Conservation (phyloP, 2,113 vertebrate species). For the Potamarius usumacintae region DNA sequence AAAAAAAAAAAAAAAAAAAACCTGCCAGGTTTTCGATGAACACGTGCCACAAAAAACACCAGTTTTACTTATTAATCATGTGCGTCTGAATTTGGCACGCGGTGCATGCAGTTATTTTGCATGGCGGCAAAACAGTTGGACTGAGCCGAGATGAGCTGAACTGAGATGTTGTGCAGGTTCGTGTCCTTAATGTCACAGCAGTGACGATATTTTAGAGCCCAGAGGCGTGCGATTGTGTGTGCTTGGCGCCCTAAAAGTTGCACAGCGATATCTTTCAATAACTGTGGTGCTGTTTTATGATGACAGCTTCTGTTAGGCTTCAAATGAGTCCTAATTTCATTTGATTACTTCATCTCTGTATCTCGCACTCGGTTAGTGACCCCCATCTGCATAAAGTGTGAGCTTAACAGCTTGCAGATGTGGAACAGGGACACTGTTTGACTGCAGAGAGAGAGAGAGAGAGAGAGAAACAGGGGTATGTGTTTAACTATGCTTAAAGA, state of each 20-base stretch:
- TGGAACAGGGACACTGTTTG: slow-evolving; percentile 56
- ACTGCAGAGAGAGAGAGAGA: slow-evolving; percentile 22
- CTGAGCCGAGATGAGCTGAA: slow-evolving; percentile 40
- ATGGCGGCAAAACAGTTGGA: slow-evolving; percentile 43
- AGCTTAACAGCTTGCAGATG: slow-evolving; percentile 75
- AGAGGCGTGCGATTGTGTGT: not conserved
- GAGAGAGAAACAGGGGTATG: not conserved
- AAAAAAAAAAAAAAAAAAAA: not conserved
- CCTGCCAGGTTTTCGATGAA: slow-evolving; percentile 47
- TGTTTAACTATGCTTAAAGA: not conserved
- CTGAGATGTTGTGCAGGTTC: not conserved
- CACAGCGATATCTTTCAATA: slow-evolving; percentile 28
- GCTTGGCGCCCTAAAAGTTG: not conserved
- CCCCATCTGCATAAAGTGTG: slow-evolving; percentile 67
- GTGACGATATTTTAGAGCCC: not conserved
- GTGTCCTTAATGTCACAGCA: not conserved
- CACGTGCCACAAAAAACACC: slow-evolving; percentile 46
- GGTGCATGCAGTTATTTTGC: slow-evolving; percentile 17
- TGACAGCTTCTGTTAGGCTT: slow-evolving; percentile 63
- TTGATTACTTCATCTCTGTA: slow-evolving; percentile 67
- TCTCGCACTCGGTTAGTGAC: slow-evolving; percentile 55
- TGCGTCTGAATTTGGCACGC: slow-evolving; percentile 43
- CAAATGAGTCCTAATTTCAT: slow-evolving; percentile 69
- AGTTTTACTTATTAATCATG: slow-evolving; percentile 33
- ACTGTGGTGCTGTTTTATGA: slow-evolving; percentile 56